Conservation (phyloP, 92 coral and sea anemone genomes). For the Epizoanthus rinbou region DNA sequence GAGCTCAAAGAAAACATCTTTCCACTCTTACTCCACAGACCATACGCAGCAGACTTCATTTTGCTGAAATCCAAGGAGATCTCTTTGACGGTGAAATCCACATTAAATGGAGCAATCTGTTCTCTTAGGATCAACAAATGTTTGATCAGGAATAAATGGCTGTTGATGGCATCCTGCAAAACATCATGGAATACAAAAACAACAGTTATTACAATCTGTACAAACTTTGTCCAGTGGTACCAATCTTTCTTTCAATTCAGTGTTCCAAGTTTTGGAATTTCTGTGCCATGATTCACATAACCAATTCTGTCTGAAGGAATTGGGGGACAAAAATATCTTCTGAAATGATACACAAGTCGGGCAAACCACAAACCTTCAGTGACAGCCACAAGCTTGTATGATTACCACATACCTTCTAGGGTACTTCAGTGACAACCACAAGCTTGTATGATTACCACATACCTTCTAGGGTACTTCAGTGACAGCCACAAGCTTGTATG, state of each 20-base stretch:
- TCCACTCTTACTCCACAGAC: conserved; percentile 93
- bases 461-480: too few species aligned
- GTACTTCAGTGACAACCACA: too few species aligned
- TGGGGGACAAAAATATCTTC: too few species aligned
- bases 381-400: conserved; percentile 59
- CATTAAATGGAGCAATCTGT: conserved; percentile 99
- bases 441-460: too few species aligned
- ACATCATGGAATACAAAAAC: background rate
- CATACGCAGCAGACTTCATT: conserved; percentile 94
- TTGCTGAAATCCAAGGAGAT: conserved; percentile 97
- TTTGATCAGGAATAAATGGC: conserved; percentile 91
- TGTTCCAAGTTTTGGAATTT: too few species aligned
- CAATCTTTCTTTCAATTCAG: too few species aligned
- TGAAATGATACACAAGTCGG: too few species aligned
- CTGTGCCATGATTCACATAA: too few species aligned
- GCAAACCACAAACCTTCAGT: too few species aligned
- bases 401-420: too few species aligned
- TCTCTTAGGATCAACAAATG: conserved; percentile 95
- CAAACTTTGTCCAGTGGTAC: background rate
- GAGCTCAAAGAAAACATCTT: conserved; percentile 90
- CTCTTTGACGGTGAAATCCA: conserved; percentile 96
- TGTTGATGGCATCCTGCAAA: conserved; percentile 91
- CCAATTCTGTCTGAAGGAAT: too few species aligned
- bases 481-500: too few species aligned
- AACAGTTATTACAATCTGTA: background rate